These are phyloP conservation scores for Chalcosyrphus nemorum DNA, from an alignment of 2,888 invertebrate genomes.

Conservation along the genomic window DNA sequence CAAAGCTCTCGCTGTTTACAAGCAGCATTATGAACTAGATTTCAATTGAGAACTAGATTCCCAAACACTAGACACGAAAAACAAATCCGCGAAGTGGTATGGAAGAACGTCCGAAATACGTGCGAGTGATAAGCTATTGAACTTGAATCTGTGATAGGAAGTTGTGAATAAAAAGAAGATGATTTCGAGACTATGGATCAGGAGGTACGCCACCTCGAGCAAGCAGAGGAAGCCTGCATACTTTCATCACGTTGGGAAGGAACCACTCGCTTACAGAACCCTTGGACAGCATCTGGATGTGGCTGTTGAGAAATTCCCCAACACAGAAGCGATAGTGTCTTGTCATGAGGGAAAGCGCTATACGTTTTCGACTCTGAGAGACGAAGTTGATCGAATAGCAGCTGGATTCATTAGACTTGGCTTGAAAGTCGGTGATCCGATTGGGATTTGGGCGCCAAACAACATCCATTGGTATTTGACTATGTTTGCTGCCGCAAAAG, in stretches of 20 bases:
- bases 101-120: neutral
- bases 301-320: constrained; percentile 83
- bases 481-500: constrained; percentile 87
- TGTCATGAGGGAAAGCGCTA: constrained; percentile 83
- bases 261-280: constrained; percentile 83
- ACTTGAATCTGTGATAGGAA: neutral
- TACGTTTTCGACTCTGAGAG: constrained; percentile 83
- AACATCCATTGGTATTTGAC: constrained; percentile 89
- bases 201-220: neutral
- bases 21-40: neutral
- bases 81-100: too few species aligned
- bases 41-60: too few species aligned
- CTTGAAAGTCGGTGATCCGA: constrained; percentile 86
- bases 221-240: constrained; percentile 81
- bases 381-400: constrained; percentile 86
- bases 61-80: too few species aligned
- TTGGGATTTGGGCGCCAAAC: constrained; percentile 93
- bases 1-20: neutral
- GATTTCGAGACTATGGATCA: neutral
- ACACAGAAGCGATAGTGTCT: constrained; percentile 84
- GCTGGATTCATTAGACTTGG: constrained; percentile 88
- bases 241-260: constrained; percentile 82
- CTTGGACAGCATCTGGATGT: constrained; percentile 84
- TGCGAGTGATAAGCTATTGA: neutral
- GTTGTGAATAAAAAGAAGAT: neutral